These are phyloP conservation scores for Steinernema hermaphroditum DNA, from an alignment of 2,888 invertebrate species.

Conservation along the genomic window DNA sequence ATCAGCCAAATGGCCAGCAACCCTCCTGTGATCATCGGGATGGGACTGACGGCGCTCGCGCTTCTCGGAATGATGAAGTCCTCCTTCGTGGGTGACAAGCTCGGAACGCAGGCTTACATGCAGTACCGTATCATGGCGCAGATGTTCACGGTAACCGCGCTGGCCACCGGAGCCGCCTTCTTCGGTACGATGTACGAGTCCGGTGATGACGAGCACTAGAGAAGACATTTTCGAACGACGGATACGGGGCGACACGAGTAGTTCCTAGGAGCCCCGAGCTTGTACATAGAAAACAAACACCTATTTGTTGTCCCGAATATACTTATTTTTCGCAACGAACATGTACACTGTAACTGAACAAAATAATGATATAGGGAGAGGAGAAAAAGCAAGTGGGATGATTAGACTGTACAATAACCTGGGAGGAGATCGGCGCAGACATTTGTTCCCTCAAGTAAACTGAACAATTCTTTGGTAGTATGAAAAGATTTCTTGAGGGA, in stretches of 20 bases:
- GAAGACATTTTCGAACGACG: too few relatives aligned
- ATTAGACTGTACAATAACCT: too few relatives aligned
- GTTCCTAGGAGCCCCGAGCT: too few relatives aligned
- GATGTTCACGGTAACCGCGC: conserved; percentile 56
- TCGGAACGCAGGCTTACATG: conserved; percentile 57
- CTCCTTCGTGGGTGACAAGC: conserved; percentile 55
- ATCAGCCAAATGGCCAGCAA: background rate
- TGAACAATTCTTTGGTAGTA: background rate
- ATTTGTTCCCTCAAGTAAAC: background rate
- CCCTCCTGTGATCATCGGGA: conserved; percentile 21
- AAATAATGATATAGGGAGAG: too few relatives aligned
- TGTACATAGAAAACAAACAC: too few relatives aligned
- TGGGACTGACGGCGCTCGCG: conserved; percentile 10
- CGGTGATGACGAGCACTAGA: conserved; percentile 35
- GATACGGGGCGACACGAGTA: too few relatives aligned
- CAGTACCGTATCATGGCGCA: conserved; percentile 60
- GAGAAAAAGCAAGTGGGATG: too few relatives aligned
- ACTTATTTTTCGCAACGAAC: too few relatives aligned
- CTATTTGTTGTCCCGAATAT: too few relatives aligned
- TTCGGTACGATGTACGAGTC: conserved; percentile 54
- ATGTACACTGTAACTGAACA: too few relatives aligned
- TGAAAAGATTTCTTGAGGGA: background rate
- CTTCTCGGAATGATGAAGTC: conserved; percentile 26
- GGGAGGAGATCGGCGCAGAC: too few relatives aligned
- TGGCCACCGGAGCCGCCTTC: conserved; percentile 56